Evolutionary conservation across 2,113 vertebrate species (phyloP).

Genomic region (Anolis sagrei): DNA sequence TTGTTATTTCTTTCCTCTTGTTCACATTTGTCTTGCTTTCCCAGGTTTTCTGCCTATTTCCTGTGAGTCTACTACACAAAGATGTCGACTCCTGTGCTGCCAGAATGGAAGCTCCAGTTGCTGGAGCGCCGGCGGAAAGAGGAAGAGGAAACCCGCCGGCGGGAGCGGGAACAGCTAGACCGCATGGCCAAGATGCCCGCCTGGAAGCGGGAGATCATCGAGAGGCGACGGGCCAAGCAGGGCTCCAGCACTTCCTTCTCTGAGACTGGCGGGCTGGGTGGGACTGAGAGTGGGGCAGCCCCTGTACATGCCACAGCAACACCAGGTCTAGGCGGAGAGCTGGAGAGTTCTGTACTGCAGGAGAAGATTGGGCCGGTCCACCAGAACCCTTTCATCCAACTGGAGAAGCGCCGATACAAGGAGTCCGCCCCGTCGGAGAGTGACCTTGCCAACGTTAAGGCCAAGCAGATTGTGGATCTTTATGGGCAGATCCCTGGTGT

Average conservation of each 20-base stretch:
- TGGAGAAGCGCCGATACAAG: conserved; percentile 70
- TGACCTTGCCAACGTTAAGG: not conserved
- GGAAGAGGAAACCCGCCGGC: conserved; percentile 81
- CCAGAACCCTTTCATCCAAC: conserved; percentile 85
- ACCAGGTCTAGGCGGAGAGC: conserved; percentile 24
- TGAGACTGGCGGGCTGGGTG: conserved; percentile 34
- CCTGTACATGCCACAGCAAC: conserved; percentile 45
- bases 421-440: conserved; percentile 15
- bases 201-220: conserved; percentile 89
- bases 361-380: conserved; percentile 84
- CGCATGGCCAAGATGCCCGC: conserved; percentile 87
- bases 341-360: conserved; percentile 67
- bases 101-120: conserved; percentile 89
- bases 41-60: not conserved
- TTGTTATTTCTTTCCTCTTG: not conserved
- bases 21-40: not conserved
- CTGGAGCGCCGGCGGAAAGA: conserved; percentile 85
- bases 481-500: conserved; percentile 46
- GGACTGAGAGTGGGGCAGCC: conserved; percentile 38
- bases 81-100: conserved; percentile 73
- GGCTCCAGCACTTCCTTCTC: conserved; percentile 69
- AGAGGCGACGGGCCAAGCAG: conserved; percentile 82
- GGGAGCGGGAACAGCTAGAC: conserved; percentile 82
- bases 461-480: conserved; percentile 15
- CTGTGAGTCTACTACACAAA: not conserved